Percentiles rank a stretch among this genome's conserved stretches.
phyloP scores from a whole-genome alignment of 2,888 invertebrate species.

The Xanthorhoe spadicearia region DNA sequence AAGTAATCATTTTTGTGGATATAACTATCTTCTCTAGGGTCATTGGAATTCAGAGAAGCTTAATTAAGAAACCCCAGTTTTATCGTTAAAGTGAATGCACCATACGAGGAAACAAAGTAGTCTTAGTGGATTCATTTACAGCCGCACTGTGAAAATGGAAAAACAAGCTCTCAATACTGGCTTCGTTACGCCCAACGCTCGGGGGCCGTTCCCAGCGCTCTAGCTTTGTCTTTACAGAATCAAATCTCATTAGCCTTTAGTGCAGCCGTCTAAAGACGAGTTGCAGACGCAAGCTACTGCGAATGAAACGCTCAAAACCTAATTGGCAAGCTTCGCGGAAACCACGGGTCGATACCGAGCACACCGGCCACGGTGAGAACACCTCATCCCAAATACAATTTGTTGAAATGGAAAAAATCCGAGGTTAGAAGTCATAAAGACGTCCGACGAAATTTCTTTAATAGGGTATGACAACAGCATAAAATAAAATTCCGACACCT shows the following conservation, averaged over 20 bases:
- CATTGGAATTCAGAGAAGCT: neutral
- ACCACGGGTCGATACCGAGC: conserved; percentile 26
- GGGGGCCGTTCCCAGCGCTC: conserved; percentile 48
- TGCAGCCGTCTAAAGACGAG: conserved; percentile 24
- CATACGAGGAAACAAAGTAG: conserved; percentile 57
- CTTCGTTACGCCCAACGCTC: conserved; percentile 43
- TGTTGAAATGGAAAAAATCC: conserved; percentile 21
- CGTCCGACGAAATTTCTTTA: conserved; percentile 12
- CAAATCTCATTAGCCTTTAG: conserved; percentile 61
- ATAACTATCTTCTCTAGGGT: neutral
- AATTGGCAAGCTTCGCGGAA: conserved; percentile 30
- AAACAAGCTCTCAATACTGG: conserved; percentile 50
- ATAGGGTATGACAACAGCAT: conserved; percentile 32
- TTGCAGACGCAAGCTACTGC: conserved; percentile 29
- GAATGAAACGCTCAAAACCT: conserved; percentile 33
- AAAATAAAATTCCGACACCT: conserved; percentile 34
- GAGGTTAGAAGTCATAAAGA: conserved; percentile 13
- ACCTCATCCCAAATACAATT: conserved; percentile 25
- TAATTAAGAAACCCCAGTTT: neutral
- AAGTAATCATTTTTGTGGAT: neutral
- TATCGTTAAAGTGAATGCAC: conserved; percentile 25
- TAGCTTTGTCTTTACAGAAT: conserved; percentile 57
- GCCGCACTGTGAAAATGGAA: conserved; percentile 55
- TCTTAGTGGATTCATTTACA: conserved; percentile 53
- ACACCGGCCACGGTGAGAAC: conserved; percentile 16